These are phyloP conservation scores for Allolobophora icterica DNA, from an alignment of 2,888 invertebrate species.

Conservation along the genomic window DNA sequence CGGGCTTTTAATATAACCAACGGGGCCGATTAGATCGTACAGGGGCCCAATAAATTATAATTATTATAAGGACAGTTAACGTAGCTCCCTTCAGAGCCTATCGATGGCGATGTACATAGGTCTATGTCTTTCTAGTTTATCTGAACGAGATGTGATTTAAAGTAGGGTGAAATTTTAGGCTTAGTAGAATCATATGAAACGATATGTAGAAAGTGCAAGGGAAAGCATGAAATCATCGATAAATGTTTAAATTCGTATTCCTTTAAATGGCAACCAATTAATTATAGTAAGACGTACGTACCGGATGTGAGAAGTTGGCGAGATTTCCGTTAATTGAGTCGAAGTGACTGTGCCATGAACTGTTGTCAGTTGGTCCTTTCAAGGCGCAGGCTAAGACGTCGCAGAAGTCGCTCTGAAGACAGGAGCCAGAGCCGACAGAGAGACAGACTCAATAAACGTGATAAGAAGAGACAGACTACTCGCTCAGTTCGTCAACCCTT, in stretches of 20 bases:
- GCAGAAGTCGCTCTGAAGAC: neutral
- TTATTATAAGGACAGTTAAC: too few species aligned
- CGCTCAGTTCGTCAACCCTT: neutral
- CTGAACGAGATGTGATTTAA: too few species aligned
- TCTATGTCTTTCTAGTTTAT: too few species aligned
- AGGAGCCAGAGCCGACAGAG: neutral
- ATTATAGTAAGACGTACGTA: neutral
- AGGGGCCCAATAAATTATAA: too few species aligned
- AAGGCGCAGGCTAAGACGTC: neutral
- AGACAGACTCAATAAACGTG: slow-evolving; percentile 2
- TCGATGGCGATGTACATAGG: too few species aligned
- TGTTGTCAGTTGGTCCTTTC: neutral
- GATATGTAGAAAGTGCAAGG: too few species aligned
- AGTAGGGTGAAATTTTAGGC: too few species aligned
- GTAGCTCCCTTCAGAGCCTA: too few species aligned
- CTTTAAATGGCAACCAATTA: neutral
- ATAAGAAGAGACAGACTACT: neutral
- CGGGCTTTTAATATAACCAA: too few species aligned
- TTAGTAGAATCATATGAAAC: too few species aligned
- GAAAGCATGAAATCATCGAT: neutral
- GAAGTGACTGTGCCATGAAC: neutral
- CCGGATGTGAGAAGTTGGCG: neutral
- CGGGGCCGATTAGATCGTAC: too few species aligned
- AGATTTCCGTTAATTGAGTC: neutral
- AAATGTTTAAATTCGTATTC: neutral